A percentile compares a stretch with the other conserved stretches of the same genome.
phyloP scores from a whole-genome alignment of 2,113 vertebrate genomes.

The Callithrix jacchus region DNA sequence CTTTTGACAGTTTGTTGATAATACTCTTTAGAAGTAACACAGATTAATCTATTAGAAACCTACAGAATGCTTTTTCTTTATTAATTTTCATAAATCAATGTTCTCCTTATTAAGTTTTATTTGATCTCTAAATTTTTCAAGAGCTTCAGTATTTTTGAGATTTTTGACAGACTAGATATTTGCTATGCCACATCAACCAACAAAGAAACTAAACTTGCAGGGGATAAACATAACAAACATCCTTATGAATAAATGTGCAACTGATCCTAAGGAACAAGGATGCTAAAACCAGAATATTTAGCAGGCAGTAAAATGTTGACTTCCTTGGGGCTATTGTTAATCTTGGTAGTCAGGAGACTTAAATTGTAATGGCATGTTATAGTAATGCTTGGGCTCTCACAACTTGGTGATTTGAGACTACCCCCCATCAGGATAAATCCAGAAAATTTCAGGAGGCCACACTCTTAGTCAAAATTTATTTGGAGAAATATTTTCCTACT shows the following conservation, averaged over 20 bases:
- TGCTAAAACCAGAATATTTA: background rate
- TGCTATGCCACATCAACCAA: background rate
- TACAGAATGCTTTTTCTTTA: background rate
- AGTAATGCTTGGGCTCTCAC: background rate
- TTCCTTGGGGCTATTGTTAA: background rate
- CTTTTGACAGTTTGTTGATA: background rate
- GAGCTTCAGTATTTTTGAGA: background rate
- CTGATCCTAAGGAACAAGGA: background rate
- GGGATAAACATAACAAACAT: background rate
- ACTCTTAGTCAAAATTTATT: background rate
- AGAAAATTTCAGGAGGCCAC: background rate
- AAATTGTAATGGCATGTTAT: background rate
- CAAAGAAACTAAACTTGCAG: background rate
- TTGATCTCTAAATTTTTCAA: background rate
- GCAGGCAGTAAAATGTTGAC: background rate
- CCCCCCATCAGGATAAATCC: background rate
- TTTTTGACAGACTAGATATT: background rate
- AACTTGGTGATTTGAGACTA: background rate
- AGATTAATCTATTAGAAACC: background rate
- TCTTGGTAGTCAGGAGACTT: background rate
- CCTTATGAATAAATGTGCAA: background rate
- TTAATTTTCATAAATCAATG: background rate
- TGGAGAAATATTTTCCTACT: background rate
- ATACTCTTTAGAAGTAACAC: background rate
- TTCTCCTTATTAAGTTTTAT: constrained; percentile 2